Evolutionary conservation across 2,113 vertebrate genomes (phyloP).

Genomic region (Neodontobutis hainanensis): DNA sequence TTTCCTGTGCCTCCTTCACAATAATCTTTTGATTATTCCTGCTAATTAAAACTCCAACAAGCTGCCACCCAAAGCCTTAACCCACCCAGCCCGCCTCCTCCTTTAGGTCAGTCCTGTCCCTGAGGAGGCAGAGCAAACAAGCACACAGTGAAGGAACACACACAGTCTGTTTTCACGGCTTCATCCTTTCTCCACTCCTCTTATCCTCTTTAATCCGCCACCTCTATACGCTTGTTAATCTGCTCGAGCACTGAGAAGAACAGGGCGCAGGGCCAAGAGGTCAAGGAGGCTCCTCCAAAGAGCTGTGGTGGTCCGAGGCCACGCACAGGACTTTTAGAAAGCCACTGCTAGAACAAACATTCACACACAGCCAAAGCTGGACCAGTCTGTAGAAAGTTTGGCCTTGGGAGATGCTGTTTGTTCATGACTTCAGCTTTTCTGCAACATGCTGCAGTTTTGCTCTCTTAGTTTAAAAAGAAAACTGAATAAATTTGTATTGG

Average conservation of each 20-base stretch:
- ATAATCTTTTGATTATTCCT: constrained; percentile 90
- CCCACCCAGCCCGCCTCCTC: constrained; percentile 63
- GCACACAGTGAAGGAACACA: constrained; percentile 63
- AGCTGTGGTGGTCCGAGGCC: constrained; percentile 44
- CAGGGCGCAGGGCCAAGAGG: constrained; percentile 54
- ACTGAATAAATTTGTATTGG: no score
- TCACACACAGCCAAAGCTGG: constrained; percentile 25
- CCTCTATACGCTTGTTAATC: constrained; percentile 79
- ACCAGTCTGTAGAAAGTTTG: constrained; percentile 30
- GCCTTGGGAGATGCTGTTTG: constrained; percentile 6
- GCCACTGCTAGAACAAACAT: constrained; percentile 64
- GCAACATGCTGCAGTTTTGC: background rate
- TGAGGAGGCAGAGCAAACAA: constrained; percentile 67
- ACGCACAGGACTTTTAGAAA: constrained; percentile 77
- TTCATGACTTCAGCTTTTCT: constrained; percentile 17
- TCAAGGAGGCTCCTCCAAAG: constrained; percentile 78
- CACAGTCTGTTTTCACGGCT: constrained; percentile 66
- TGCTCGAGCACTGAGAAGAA: constrained; percentile 42
- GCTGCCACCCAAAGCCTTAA: constrained; percentile 78
- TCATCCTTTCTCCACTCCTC: constrained; percentile 59
- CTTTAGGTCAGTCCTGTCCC: constrained; percentile 57
- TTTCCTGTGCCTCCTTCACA: constrained; percentile 67
- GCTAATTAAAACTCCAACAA: constrained; percentile 97
- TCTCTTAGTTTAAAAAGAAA: no score
- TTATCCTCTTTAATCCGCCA: constrained; percentile 82